Evolutionary conservation across 2,797 vertebrate species (phyloP), one percentile per base, ranked within the genome.

Genomic region (Heliangelus exortis): DNA sequence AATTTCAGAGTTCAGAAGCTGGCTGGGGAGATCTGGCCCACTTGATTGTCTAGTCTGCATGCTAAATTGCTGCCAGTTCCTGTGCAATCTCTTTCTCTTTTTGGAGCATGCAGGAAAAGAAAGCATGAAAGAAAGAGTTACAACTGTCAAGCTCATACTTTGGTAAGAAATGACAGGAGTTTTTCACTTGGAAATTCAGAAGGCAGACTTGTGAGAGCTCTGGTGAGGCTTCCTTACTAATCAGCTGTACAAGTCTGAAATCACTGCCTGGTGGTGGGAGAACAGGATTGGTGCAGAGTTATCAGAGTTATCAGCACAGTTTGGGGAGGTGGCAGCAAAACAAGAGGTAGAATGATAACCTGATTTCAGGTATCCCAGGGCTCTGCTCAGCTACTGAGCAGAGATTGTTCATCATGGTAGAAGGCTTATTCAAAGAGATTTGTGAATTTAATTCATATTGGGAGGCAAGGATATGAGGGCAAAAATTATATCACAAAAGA

Each of bases 1-100:
- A 47, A 51, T 43, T 47, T 20, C 3, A 2, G 51, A 31, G 10
- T 74, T 82, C 29, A 43, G 41, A 39, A 39, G 39, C 10, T 39
- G 12, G 39, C 13, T 39, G 39, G 39, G 39, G 39, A 11, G 41
- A 28, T 61, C 34, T 61, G 55, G 7, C 31, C 16, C 0, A 0
- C 29, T 47, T 59, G 57, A 47, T 36, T 51, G 29, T 41, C 39
- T 55, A 4, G n/a, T 43, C 23, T 65, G 15, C 61, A 14, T 57
- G 31, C 76, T 61, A 33, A 74, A 82, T 21, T 71, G 26, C 41
- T 74, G 47, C 15, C 62, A 74, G 33, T 31, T 78, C 15, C 62
- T 66, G 17, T 53, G 62, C 26, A 82, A 48, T 39, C 36, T 7
- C 7, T 8, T 53, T 47, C 25, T 77, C 33, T 53, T 85, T 62